phyloP scores from a whole-genome alignment of 2,888 invertebrate species.

The Parnassius apollo region DNA sequence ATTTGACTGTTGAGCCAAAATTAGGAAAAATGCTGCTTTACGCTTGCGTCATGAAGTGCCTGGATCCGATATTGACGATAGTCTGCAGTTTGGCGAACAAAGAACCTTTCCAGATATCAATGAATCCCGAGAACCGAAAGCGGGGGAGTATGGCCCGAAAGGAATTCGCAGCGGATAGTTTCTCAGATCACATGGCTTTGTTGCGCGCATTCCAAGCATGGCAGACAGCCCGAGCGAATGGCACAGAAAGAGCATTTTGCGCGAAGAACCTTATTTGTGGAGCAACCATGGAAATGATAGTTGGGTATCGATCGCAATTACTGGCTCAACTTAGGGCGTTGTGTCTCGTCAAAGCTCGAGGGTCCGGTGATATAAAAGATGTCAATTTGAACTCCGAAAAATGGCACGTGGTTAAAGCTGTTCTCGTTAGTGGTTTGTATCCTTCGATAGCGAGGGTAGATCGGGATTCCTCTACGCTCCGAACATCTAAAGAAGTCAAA shows the following conservation, averaged over 20 bases:
- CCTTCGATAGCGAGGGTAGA: slow-evolving; percentile 92
- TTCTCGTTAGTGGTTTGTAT: slow-evolving; percentile 93
- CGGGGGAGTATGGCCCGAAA: slow-evolving; percentile 83
- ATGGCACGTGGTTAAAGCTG: slow-evolving; percentile 95
- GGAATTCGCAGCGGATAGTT: slow-evolving; percentile 87
- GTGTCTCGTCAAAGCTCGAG: slow-evolving; percentile 85
- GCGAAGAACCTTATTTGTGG: slow-evolving; percentile 88
- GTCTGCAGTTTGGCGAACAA: slow-evolving; percentile 90
- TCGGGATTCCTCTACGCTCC: slow-evolving; percentile 80
- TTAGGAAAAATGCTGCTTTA: slow-evolving; percentile 95
- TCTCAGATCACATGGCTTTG: slow-evolving; percentile 94
- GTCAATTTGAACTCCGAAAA: slow-evolving; percentile 91
- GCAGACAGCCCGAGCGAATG: slow-evolving; percentile 82
- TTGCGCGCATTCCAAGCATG: slow-evolving; percentile 89
- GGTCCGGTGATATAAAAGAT: slow-evolving; percentile 86
- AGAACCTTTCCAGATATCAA: slow-evolving; percentile 90
- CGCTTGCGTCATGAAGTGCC: slow-evolving; percentile 93
- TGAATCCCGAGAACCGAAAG: slow-evolving; percentile 84
- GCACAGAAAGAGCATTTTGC: slow-evolving; percentile 86
- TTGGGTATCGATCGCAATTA: slow-evolving; percentile 91
- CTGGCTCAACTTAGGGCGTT: slow-evolving; percentile 89
- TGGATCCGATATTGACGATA: slow-evolving; percentile 95
- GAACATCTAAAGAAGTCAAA: slow-evolving; percentile 82
- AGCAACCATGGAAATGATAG: slow-evolving; percentile 94
- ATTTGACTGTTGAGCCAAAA: slow-evolving; percentile 94